Conservation (phyloP, 2,797 vertebrate species). For the Octomys mimax region DNA sequence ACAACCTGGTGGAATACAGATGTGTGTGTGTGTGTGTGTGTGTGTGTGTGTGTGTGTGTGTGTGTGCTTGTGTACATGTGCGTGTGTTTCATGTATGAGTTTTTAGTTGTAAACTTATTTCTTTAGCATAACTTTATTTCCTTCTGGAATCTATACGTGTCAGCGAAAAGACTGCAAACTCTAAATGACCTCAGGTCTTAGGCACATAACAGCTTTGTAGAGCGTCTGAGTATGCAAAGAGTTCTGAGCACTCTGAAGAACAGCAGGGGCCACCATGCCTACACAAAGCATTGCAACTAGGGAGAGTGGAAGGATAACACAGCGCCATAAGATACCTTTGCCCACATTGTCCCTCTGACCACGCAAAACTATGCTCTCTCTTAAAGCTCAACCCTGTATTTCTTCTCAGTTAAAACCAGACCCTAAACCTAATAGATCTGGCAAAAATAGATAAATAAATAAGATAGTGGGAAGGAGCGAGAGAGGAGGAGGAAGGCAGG, state of each 20-base stretch:
- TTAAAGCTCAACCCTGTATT: background rate
- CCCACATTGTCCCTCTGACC: background rate
- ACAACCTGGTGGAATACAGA: background rate
- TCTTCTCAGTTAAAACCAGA: conserved; percentile 41
- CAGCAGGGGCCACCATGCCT: rapidly evolving
- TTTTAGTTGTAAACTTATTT: background rate
- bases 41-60: too few species aligned
- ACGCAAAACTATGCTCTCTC: background rate
- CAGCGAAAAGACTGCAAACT: background rate
- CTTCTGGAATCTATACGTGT: background rate
- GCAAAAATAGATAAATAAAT: background rate
- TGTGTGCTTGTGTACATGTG: too few species aligned
- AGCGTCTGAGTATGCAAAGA: background rate
- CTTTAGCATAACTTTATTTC: background rate
- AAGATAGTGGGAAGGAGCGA: too few species aligned
- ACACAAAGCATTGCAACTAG: conserved; percentile 6
- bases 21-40: too few species aligned
- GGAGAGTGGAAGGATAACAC: background rate
- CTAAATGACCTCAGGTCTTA: background rate
- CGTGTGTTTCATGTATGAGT: background rate
- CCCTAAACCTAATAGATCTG: conserved; percentile 8
- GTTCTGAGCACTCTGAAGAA: background rate
- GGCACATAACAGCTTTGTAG: background rate
- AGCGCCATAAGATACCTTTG: background rate
- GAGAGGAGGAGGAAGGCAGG: background rate